Evolutionary conservation across 2,797 vertebrate species (phyloP).

Genomic region (Gymnoscopelus microlampas): DNA sequence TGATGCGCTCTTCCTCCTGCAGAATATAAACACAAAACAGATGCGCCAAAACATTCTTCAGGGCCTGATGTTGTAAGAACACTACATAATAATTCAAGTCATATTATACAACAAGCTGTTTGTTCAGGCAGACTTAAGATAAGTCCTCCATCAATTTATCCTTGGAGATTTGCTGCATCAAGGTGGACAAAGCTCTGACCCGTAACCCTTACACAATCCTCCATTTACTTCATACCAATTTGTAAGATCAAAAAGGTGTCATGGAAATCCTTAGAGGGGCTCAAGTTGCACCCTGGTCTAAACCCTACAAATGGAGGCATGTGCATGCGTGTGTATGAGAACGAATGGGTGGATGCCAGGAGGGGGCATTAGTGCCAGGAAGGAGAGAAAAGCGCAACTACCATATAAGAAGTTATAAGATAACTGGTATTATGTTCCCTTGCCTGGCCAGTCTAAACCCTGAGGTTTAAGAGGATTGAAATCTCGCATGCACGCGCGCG

Average conservation of each 20-base stretch:
- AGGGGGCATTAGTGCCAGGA: no score
- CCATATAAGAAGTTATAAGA: conserved; percentile 15
- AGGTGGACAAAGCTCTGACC: conserved; percentile 1
- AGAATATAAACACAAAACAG: conserved; percentile 50
- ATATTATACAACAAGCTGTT: conserved; percentile 50
- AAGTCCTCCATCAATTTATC: conserved; percentile 19
- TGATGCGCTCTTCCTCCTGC: conserved; percentile 26
- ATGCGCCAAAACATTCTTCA: conserved; percentile 50
- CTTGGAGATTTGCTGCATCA: conserved; percentile 8
- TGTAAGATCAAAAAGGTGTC: conserved; percentile 13
- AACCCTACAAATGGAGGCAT: conserved; percentile 30
- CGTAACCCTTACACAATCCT: conserved; percentile 25
- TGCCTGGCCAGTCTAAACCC: conserved; percentile 36
- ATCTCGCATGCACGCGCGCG: conserved; percentile 5
- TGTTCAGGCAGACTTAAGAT: conserved; percentile 11
- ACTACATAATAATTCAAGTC: conserved; percentile 53
- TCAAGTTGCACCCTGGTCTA: conserved; percentile 23
- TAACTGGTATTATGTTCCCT: conserved; percentile 27
- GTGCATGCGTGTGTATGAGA: background rate
- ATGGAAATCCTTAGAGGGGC: conserved; percentile 26
- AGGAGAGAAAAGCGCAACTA: conserved; percentile 20
- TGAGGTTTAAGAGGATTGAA: conserved; percentile 52
- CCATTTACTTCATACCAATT: conserved; percentile 24
- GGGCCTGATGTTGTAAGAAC: conserved; percentile 41
- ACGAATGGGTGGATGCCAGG: no score